Evolutionary conservation across 1,140 invertebrate genomes (phyloP), one percentile per base, ranked within the genome.

Genomic region (Ephestia elutella): DNA sequence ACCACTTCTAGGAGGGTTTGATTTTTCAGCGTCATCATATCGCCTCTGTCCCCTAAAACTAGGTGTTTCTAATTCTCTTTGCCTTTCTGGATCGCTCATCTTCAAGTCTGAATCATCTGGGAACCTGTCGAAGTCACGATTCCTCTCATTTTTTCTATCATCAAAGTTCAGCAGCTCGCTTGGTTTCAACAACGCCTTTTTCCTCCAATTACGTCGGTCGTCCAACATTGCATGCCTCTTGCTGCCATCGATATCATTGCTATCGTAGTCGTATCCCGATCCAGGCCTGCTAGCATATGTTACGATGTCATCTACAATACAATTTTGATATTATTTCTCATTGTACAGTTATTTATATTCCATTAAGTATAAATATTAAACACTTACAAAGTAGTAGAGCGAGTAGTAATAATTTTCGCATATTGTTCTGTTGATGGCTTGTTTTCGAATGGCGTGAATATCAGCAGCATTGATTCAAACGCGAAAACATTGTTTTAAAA

Each of bases 281-380:
- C 62, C 72, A 21, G 65, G 50, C 70, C 76, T 72, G 5, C 63
- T 72, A 17, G 70, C 78, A 5, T 71, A 63, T n/a, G 71, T 66
- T 56, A 84, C 56, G 49, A 84, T 63, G 57, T 87, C 69, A 77
- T 86, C 82, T 86, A 67, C 53, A 82, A 82, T n/a, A n/a, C n/a
- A n/a, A n/a, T n/a, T n/a, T n/a, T n/a, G n/a, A n/a, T n/a, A n/a
- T n/a, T n/a, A n/a, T n/a, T n/a, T n/a, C n/a, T n/a, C n/a, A n/a
- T n/a, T n/a, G n/a, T n/a, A n/a, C n/a, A n/a, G n/a, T n/a, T n/a
- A n/a, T n/a, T n/a, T n/a, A n/a, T n/a, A n/a, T n/a, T n/a, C n/a
- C n/a, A n/a, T n/a, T n/a, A n/a, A n/a, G n/a, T n/a, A 57, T 7
- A 21, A 51, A 44, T 51, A 32, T 30, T 7, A 49, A 57, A 58